A percentile compares a stretch with the other conserved stretches of the same genome.
phyloP scores from a whole-genome alignment of 2,113 vertebrate genomes.

The Polypterus senegalus region DNA sequence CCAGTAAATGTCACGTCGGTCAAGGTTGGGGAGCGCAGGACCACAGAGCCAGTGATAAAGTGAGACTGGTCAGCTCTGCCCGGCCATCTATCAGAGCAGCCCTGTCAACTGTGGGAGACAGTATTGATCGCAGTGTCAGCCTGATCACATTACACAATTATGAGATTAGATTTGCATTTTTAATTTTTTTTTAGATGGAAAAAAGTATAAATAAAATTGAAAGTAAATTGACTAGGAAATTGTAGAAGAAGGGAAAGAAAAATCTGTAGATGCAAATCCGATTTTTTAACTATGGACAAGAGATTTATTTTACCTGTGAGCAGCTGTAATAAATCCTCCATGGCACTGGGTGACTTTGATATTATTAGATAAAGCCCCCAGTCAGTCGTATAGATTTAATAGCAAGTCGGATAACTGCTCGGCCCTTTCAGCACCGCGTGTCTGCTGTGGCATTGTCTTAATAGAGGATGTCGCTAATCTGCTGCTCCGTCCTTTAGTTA shows the following conservation, averaged over 20 bases:
- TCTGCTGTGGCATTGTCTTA: no score
- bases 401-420: no score
- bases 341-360: no score
- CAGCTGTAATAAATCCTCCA: no score
- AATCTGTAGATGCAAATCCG: no score
- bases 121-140: slow-evolving; percentile 67
- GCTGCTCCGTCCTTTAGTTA: no score
- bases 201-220: slow-evolving; percentile 22
- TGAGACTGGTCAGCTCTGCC: slow-evolving; percentile 56
- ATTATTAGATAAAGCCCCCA: no score
- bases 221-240: slow-evolving; percentile 25
- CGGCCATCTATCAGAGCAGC: slow-evolving; percentile 33
- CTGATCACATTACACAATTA: slow-evolving; percentile 67
- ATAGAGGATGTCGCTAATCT: no score
- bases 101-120: slow-evolving; percentile 44
- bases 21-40: slow-evolving; percentile 34
- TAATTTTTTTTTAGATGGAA: slow-evolving; percentile 66
- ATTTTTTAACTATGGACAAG: no score
- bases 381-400: no score
- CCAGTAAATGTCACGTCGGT: slow-evolving; percentile 47
- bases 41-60: slow-evolving; percentile 61
- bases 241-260: slow-evolving; percentile 22
- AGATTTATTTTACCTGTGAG: no score
- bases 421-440: no score
- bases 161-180: slow-evolving; percentile 82